Evolutionary conservation across 2,888 invertebrate genomes (phyloP), one percentile per base, ranked within the genome.

Genomic region (Drosophila affinis): DNA sequence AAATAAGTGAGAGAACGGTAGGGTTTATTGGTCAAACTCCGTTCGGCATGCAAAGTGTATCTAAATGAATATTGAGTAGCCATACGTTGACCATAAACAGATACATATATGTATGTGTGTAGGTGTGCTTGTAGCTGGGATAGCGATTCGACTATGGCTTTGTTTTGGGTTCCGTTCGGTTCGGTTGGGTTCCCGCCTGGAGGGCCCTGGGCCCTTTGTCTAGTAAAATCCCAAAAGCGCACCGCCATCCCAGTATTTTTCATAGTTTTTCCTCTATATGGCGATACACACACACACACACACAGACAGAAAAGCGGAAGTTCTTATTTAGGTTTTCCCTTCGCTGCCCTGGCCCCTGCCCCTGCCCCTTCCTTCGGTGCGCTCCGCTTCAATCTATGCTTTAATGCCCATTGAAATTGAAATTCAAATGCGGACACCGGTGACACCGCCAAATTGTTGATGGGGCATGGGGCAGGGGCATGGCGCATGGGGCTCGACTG

Each of bases 271-370:
- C 45, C 62, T 46, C 52, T 65, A 62, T 68, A 75, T 73, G 76
- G 76, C 52, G 63, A 59, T 18, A 14, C 34, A 52, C 60, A 51
- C 51, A 56, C 57, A 39, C 58, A 21, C 21, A 54, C 32, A 32
- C 32, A 52, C 59, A 51, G 47, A 56, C 59, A 39, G 55, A 54
- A 71, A 69, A 78, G 81, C 85, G 85, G 85, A 85, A 85, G 85
- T 84, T 81, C 71, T 77, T 79, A 81, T 83, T 84, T 81, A 75
- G 81, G 69, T 62, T 74, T 14, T n/a, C 39, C 14, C 39, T 39
- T 14, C 39, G 6, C 39, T 39, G 32, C 32, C 9, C 29, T 29
- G 7, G 4, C 24, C 29, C 29, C 9, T 75, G 54, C 24, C 55
- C 18, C 21, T 3, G 21, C 3, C 21, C 21, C 21, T 1, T 21